Percentiles rank a stretch among this genome's conserved stretches.
Conservation (phyloP, 2,113 vertebrate species). For the Ophthalmotilapia sp. region DNA sequence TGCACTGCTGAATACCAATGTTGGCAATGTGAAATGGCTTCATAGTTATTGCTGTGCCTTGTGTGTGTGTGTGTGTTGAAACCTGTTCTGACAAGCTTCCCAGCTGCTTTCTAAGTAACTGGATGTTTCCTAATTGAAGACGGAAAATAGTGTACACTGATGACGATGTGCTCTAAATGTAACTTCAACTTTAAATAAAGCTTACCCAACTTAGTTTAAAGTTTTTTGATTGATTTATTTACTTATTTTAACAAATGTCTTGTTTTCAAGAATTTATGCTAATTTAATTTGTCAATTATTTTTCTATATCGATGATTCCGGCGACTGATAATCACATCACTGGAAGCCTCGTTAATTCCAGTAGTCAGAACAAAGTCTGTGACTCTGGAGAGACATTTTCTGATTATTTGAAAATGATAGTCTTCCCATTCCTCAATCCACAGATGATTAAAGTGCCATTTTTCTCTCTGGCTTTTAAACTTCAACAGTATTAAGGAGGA, state of each 20-base stretch:
- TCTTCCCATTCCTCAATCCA: constrained; percentile 53
- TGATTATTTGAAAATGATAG: constrained; percentile 60
- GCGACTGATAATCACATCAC: constrained; percentile 41
- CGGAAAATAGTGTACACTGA: constrained; percentile 1
- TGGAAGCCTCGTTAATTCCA: constrained; percentile 49
- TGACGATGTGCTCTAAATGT: constrained; percentile 11
- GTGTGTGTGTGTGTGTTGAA: neutral
- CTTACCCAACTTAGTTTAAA: neutral
- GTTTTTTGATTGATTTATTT: neutral
- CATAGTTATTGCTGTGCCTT: constrained; percentile 1
- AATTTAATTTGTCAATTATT: constrained; percentile 53
- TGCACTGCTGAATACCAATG: neutral
- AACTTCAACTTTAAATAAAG: constrained; percentile 62
- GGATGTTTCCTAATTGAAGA: neutral
- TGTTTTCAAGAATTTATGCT: constrained; percentile 27
- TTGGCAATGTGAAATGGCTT: neutral
- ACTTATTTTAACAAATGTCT: neutral
- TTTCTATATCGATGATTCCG: constrained; percentile 39
- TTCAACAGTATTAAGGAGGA: constrained; percentile 68
- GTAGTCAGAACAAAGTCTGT: constrained; percentile 48
- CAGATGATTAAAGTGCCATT: constrained; percentile 54
- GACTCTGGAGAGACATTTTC: constrained; percentile 51
- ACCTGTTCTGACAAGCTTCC: neutral
- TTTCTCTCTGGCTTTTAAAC: constrained; percentile 54
- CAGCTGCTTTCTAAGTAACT: constrained; percentile 51